Evolutionary conservation across 2,797 vertebrate genomes (phyloP).

Genomic region (Denticeps clupeoides): DNA sequence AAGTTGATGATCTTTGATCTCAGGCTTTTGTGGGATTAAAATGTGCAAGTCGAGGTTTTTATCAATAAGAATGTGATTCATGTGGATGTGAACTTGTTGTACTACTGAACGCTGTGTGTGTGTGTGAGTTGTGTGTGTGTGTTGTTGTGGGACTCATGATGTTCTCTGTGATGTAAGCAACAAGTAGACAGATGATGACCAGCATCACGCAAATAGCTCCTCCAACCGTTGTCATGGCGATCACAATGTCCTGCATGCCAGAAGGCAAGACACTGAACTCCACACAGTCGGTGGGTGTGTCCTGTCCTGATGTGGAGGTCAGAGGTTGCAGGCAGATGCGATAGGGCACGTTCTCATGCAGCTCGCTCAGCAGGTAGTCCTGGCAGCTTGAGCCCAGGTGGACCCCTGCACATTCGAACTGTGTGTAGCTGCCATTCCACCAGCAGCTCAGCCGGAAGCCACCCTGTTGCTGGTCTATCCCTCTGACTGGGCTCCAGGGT

Average conservation of each 20-base stretch:
- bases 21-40: background rate
- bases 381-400: constrained; percentile 76
- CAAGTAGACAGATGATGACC: constrained; percentile 92
- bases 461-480: constrained; percentile 41
- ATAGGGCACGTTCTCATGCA: constrained; percentile 85
- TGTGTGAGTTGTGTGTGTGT: constrained; percentile 43
- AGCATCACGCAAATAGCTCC: constrained; percentile 97
- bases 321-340: constrained; percentile 75
- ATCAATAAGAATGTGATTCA: background rate
- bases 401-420: constrained; percentile 82
- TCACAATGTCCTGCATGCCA: constrained; percentile 89
- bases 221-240: constrained; percentile 95
- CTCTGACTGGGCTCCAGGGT: constrained; percentile 1
- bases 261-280: constrained; percentile 78
- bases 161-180: constrained; percentile 96
- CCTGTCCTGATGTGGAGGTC: constrained; percentile 18
- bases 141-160: constrained; percentile 71
- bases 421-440: constrained; percentile 90
- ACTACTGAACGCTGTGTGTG: no score
- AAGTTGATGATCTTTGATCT: no score
- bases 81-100: constrained; percentile 2
- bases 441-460: constrained; percentile 83
- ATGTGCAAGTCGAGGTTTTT: constrained; percentile 1
- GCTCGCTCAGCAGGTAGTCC: constrained; percentile 77
- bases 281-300: constrained; percentile 63